Percentiles rank a stretch among this genome's conserved stretches.
phyloP scores from a whole-genome alignment of 2,888 invertebrate genomes.

The Erebia epiphron region DNA sequence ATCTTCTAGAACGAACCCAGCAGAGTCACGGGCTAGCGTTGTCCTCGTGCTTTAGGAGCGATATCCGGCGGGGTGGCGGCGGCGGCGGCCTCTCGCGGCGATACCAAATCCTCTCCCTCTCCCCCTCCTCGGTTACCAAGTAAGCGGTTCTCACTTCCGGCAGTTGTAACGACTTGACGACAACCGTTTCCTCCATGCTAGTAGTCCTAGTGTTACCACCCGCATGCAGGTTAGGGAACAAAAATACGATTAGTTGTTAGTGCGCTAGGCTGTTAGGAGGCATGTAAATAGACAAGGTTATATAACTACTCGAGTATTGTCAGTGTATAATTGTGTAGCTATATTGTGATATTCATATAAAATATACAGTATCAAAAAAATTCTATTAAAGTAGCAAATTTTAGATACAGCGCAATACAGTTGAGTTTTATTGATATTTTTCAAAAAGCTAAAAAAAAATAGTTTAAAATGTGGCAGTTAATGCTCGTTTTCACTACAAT shows the following conservation, averaged over 20 bases:
- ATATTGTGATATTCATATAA: background rate
- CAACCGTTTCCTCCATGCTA: slow-evolving; percentile 65
- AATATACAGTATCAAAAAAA: background rate
- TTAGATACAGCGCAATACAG: too few species aligned
- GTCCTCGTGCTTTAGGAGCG: slow-evolving; percentile 68
- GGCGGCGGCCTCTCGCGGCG: slow-evolving; percentile 60
- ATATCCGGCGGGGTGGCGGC: slow-evolving; percentile 69
- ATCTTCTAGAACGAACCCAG: slow-evolving; percentile 58
- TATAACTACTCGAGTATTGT: background rate
- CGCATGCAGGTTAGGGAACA: slow-evolving; percentile 65
- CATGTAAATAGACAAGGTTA: slow-evolving; percentile 25
- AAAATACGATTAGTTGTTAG: slow-evolving; percentile 43
- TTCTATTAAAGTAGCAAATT: background rate
- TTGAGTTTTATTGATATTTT: too few species aligned
- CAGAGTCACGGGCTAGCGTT: slow-evolving; percentile 47
- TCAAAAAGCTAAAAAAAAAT: too few species aligned
- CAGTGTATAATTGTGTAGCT: background rate
- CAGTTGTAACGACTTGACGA: slow-evolving; percentile 64
- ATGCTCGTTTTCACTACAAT: too few species aligned
- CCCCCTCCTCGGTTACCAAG: slow-evolving; percentile 52
- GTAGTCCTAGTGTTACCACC: slow-evolving; percentile 60
- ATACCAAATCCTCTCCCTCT: slow-evolving; percentile 48
- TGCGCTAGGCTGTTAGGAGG: slow-evolving; percentile 18
- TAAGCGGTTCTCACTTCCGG: slow-evolving; percentile 68
- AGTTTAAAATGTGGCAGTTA: too few species aligned